Evolutionary conservation across 2,113 vertebrate genomes (phyloP), one percentile per base, ranked within the genome.

Genomic region (Bubo scandiacus): DNA sequence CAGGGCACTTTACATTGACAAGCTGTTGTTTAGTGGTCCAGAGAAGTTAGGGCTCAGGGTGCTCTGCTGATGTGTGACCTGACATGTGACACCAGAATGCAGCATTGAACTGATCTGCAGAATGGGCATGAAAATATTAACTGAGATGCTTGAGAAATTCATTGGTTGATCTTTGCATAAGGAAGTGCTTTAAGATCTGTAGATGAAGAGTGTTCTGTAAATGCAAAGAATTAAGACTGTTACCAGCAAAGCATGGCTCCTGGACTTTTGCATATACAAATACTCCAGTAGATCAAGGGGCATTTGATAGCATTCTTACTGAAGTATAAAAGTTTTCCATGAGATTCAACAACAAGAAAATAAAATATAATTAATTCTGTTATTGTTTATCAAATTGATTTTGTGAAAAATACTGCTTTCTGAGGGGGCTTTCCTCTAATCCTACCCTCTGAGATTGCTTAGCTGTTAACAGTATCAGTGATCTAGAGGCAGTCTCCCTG

Each of bases 241-340:
- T 81, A 42, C 14, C 16, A 54, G 25, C 11, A 61, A 86, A 82
- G 2, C 0, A 0, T 59, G 57, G 47, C 22, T 93, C 29, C 49
- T 2, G 1, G 26, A 38, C 0, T 0, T 63, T 22, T 59, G 12
- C 2, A 1, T 6, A 21, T 51, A 61, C 20, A 81, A 78, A 81
- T 26, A 52, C 27, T 66, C 17, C 23, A 54, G 40, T 11, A 84
- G 23, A 62, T 61, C 30, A 78, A 62, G 19, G 19, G 55, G 27
- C 11, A n/a, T 17, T 20, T 36, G 20, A 43, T 5, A 65, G 9
- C 8, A 40, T 21, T 57, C 27, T 72, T 57, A 34, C 27, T 47
- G 34, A 82, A 67, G 9, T 22, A 59, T 88, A 77, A 52, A 0
- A 9, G 9, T 26, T 81, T 54, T 75, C 61, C 6, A 34, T 12